Base-by-base conservation (phyloP, 2,797 vertebrate genomes). In the Mormyrus proboscirostris region DNA sequence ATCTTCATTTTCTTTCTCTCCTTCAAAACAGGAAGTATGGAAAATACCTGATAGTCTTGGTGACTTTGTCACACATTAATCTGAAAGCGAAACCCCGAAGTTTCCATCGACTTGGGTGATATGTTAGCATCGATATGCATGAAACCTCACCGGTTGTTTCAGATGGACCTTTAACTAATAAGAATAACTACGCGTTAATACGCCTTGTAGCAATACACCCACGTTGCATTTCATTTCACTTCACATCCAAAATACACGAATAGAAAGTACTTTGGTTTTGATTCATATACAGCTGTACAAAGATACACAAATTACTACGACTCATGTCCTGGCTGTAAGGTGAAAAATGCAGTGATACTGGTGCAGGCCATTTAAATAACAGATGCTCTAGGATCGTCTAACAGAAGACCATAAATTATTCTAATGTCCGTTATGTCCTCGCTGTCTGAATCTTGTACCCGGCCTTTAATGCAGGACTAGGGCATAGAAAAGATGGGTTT, bases 11-110 rank as follows among this genome's bases (percentile, higher is more conserved):
- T 49, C 55, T 89, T 62, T 89, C 55, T 85, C 25, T 85, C 22
- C 29, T 44, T 44, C 14, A 84, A 89, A 89, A 1, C 79, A 89
- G 88, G 88, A 89, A 89, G 88, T 38, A 62, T 25, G 88, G 88
- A 89, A 89, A 89, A 25, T 41, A 89, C 88, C 55, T 25, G 22
- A 89, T 38, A 47, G 8, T 25, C 47, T 41, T 33, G 25, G 50
- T 4, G 49, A 55, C 16, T 9, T 76, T 51, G 62, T 88, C 62
- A 62, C 12, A 69, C 57, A 65, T 59, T 25, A 47, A 47, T 41
- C 53, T 88, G 55, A 57, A 59, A 44, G 41, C 29, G 22, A 87
- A 87, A 19, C 53, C 53, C 16, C 4, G 0, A 49, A 88, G 41
- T 82, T 82, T 82, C 41, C 41, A n/a, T 79, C 19, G 19, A 47